These are phyloP conservation scores for Ypsolopha sequella DNA, from an alignment of 2,888 invertebrate genomes.

Conservation along the genomic window DNA sequence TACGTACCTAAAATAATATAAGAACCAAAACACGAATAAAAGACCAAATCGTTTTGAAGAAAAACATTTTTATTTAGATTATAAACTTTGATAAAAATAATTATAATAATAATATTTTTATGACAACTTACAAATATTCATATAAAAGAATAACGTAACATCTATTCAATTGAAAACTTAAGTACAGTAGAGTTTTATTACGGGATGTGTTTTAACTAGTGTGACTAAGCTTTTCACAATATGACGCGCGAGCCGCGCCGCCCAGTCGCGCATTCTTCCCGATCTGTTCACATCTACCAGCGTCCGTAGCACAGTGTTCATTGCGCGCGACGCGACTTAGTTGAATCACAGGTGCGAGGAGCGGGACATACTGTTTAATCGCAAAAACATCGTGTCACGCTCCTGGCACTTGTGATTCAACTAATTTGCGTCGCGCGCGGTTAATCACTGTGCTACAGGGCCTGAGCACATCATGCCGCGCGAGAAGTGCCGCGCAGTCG, in stretches of 20 bases:
- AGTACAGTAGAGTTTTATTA: slow-evolving; percentile 59
- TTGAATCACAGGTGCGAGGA: no score
- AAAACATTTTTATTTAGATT: slow-evolving; percentile 72
- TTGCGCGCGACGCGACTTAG: no score
- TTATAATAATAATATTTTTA: slow-evolving; percentile 72
- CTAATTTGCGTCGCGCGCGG: no score
- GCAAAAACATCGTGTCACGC: no score
- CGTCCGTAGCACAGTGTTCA: no score
- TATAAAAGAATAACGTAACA: slow-evolving; percentile 71
- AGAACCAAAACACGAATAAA: slow-evolving; percentile 11
- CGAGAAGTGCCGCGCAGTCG: slow-evolving; percentile 14
- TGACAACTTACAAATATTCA: slow-evolving; percentile 70
- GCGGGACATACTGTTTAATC: no score
- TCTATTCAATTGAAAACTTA: slow-evolving; percentile 64
- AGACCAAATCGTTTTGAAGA: slow-evolving; percentile 59
- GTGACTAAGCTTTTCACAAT: slow-evolving; percentile 44
- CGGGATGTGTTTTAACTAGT: slow-evolving; percentile 62
- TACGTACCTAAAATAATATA: no score
- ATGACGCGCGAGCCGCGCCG: slow-evolving; percentile 13
- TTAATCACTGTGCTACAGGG: no score
- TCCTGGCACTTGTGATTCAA: no score
- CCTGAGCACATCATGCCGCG: slow-evolving; percentile 14
- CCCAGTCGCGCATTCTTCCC: slow-evolving; percentile 9
- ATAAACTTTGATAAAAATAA: slow-evolving; percentile 74
- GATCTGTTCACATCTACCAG: not conserved